Evolutionary conservation across 2,797 vertebrate genomes (phyloP).

Genomic region (Gymnodraco acuticeps): DNA sequence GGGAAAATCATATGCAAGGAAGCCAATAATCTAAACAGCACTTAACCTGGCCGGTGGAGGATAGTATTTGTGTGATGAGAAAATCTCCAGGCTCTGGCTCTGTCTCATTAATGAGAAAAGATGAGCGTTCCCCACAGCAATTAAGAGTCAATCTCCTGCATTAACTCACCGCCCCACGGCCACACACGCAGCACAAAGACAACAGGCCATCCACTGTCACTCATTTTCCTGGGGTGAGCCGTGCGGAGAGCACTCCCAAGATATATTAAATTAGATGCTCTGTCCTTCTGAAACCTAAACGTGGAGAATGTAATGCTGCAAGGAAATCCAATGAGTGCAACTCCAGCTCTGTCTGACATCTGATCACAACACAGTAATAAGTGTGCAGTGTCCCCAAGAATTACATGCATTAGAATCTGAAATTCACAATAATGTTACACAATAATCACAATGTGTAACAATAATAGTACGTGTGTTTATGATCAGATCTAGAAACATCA

Average conservation of each 20-base stretch:
- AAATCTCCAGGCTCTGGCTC: constrained; percentile 79
- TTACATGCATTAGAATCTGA: not conserved
- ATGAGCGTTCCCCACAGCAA: constrained; percentile 84
- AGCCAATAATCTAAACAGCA: constrained; percentile 78
- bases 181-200: constrained; percentile 85
- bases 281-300: constrained; percentile 79
- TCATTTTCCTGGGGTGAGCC: constrained; percentile 75
- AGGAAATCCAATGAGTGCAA: constrained; percentile 56
- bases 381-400: not conserved
- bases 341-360: constrained; percentile 36
- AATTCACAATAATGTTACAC: not conserved
- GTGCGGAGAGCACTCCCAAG: constrained; percentile 67
- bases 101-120: constrained; percentile 84
- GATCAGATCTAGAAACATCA: not conserved
- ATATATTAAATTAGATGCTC: constrained; percentile 78
- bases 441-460: not conserved
- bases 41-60: constrained; percentile 76
- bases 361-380: constrained; percentile 29
- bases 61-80: constrained; percentile 77
- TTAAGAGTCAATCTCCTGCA: constrained; percentile 86
- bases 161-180: constrained; percentile 80
- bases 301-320: constrained; percentile 67
- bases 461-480: not conserved
- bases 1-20: constrained; percentile 57
- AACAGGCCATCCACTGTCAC: constrained; percentile 80